phyloP scores from a whole-genome alignment of 2,888 invertebrate genomes.

The Macrosoma leucophasiata region DNA sequence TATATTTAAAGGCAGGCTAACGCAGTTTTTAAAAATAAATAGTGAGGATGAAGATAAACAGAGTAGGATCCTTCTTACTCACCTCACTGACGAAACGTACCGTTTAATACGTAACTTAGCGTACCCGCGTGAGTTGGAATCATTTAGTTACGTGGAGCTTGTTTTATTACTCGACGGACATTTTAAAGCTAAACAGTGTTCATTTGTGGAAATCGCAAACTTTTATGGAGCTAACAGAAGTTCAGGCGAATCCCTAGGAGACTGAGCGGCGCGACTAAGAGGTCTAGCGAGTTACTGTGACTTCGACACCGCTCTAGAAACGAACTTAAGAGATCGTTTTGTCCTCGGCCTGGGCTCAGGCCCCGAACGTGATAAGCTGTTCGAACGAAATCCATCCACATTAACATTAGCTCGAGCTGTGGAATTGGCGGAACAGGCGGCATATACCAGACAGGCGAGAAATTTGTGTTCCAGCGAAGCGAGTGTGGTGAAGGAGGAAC shows the following conservation, averaged over 20 bases:
- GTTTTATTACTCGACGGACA: constrained; percentile 15
- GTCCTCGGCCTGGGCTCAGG: constrained; percentile 21
- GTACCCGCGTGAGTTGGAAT: constrained; percentile 18
- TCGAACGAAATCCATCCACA: constrained; percentile 11
- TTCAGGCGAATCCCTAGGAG: constrained; percentile 16
- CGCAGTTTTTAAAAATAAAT: too few relatives aligned
- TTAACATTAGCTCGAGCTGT: constrained; percentile 17
- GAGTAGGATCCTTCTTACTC: constrained; percentile 6
- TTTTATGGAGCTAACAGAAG: constrained; percentile 13
- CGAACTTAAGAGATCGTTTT: constrained; percentile 21
- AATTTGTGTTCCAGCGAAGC: neutral
- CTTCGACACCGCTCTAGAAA: constrained; percentile 21
- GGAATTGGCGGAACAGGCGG: constrained; percentile 20
- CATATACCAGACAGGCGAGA: constrained; percentile 7
- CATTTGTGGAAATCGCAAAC: constrained; percentile 13
- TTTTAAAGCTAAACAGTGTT: constrained; percentile 14
- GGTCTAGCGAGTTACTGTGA: constrained; percentile 18
- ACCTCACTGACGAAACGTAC: constrained; percentile 17
- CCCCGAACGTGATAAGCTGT: constrained; percentile 19
- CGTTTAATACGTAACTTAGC: constrained; percentile 15
- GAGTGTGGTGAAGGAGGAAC: constrained; percentile 9
- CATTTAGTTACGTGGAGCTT: constrained; percentile 12
- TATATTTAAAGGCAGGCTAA: constrained; percentile 6
- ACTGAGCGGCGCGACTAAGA: constrained; percentile 16
- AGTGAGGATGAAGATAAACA: too few relatives aligned